Evolutionary conservation across 2,888 invertebrate species (phyloP).

Genomic region (Nemurella pictetii): DNA sequence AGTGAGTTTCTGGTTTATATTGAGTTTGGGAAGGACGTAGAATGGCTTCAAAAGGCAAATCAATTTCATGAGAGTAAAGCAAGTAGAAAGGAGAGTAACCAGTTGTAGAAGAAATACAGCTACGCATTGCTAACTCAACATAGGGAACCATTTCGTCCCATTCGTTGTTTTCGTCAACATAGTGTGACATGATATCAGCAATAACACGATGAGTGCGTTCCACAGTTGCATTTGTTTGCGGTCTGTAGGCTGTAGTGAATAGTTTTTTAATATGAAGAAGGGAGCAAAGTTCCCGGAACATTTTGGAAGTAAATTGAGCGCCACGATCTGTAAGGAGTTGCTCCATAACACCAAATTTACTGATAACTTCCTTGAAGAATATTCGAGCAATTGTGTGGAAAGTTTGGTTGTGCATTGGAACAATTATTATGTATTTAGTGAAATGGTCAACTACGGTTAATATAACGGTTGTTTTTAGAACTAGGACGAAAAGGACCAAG

Average conservation of each 20-base stretch:
- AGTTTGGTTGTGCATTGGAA: slow-evolving; percentile 39
- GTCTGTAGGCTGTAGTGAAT: slow-evolving; percentile 42
- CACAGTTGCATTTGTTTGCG: slow-evolving; percentile 40
- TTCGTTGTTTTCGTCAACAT: background rate
- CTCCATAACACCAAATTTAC: slow-evolving; percentile 39
- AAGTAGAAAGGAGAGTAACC: background rate
- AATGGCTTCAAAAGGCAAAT: background rate
- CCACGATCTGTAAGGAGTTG: slow-evolving; percentile 40
- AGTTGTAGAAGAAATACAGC: background rate
- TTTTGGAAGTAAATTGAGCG: slow-evolving; percentile 35
- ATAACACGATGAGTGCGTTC: slow-evolving; percentile 39
- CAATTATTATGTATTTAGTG: slow-evolving; percentile 40
- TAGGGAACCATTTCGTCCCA: slow-evolving; percentile 4
- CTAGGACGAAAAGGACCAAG: slow-evolving; percentile 15
- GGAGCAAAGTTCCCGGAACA: slow-evolving; percentile 32
- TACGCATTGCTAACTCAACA: background rate
- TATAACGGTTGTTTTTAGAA: slow-evolving; percentile 30
- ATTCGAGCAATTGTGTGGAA: slow-evolving; percentile 30
- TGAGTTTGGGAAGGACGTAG: background rate
- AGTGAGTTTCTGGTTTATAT: background rate
- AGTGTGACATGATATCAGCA: background rate
- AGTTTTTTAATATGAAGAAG: slow-evolving; percentile 36
- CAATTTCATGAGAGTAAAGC: background rate
- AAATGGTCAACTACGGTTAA: slow-evolving; percentile 41
- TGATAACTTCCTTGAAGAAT: slow-evolving; percentile 39